Evolutionary conservation across 2,113 vertebrate genomes (phyloP).

Genomic region (Brachyistius frenatus): DNA sequence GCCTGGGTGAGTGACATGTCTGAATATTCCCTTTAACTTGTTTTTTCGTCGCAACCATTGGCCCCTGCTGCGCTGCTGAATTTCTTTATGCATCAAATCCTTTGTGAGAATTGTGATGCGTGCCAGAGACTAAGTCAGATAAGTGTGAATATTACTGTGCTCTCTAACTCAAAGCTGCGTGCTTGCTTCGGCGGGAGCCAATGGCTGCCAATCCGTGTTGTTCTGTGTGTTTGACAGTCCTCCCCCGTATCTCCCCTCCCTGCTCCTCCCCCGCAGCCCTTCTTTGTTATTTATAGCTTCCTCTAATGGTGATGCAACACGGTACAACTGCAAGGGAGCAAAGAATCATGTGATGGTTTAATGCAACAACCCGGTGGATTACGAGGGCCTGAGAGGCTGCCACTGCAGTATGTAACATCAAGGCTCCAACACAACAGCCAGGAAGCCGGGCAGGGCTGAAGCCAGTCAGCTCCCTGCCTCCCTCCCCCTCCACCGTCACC

Average conservation of each 20-base stretch:
- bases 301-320: conserved; percentile 66
- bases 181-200: conserved; percentile 30
- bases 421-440: conserved; percentile 42
- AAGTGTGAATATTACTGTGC: conserved; percentile 44
- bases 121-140: conserved; percentile 49
- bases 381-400: conserved; percentile 63
- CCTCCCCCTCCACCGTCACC: background rate
- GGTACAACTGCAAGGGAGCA: conserved; percentile 68
- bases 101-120: conserved; percentile 47
- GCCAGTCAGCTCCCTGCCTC: conserved; percentile 20
- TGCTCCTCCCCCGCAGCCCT: conserved; percentile 37
- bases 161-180: conserved; percentile 39
- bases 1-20: conserved; percentile 46
- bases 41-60: conserved; percentile 50
- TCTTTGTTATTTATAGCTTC: conserved; percentile 77
- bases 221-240: conserved; percentile 42
- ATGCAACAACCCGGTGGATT: conserved; percentile 75
- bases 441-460: conserved; percentile 9
- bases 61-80: conserved; percentile 43
- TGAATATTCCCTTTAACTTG: conserved; percentile 60
- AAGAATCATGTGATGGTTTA: conserved; percentile 67
- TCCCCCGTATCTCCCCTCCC: conserved; percentile 24
- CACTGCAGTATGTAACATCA: conserved; percentile 63
- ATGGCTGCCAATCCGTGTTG: conserved; percentile 60
- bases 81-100: conserved; percentile 58